A percentile compares a stretch with the other conserved stretches of the same genome.
These are phyloP conservation scores for Herpailurus yagouaroundi DNA, from an alignment of 2,113 vertebrate species.

Conservation along the genomic window DNA sequence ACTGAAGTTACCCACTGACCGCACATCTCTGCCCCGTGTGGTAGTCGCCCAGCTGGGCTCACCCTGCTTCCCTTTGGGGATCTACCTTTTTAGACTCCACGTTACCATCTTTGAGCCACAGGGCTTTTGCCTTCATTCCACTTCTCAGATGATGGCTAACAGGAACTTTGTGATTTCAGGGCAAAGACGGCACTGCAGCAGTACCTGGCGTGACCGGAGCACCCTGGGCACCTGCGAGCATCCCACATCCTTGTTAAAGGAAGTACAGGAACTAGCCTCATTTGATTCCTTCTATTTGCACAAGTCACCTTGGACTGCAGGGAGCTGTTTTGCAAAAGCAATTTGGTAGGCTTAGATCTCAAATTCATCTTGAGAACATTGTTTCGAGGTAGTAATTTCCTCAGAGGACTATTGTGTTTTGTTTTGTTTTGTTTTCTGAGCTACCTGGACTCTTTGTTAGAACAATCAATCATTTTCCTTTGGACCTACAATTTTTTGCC, in stretches of 20 bases:
- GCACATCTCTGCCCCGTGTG: not conserved
- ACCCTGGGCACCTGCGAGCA: constrained; percentile 76
- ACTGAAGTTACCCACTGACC: not conserved
- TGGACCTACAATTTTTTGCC: constrained; percentile 89
- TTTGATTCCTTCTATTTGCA: constrained; percentile 90
- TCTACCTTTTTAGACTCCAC: not conserved
- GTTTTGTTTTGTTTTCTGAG: constrained; percentile 81
- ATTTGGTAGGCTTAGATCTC: constrained; percentile 88
- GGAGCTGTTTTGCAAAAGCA: constrained; percentile 91
- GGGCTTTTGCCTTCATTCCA: not conserved
- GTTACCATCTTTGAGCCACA: not conserved
- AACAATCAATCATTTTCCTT: constrained; percentile 89
- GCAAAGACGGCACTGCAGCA: constrained; percentile 99
- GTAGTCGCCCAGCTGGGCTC: not conserved
- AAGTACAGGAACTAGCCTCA: constrained; percentile 86
- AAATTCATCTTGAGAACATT: constrained; percentile 88
- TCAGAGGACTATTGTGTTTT: constrained; percentile 85
- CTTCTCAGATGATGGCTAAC: constrained; percentile 54
- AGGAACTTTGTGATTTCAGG: constrained; percentile 86
- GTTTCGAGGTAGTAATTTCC: constrained; percentile 87
- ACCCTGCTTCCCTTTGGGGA: not conserved
- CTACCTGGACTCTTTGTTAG: constrained; percentile 88
- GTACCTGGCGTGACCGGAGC: constrained; percentile 95
- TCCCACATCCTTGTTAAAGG: constrained; percentile 84
- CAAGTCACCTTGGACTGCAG: constrained; percentile 93